Evolutionary conservation across 2,888 invertebrate species (phyloP).

Genomic region (Fragum whitleyi): DNA sequence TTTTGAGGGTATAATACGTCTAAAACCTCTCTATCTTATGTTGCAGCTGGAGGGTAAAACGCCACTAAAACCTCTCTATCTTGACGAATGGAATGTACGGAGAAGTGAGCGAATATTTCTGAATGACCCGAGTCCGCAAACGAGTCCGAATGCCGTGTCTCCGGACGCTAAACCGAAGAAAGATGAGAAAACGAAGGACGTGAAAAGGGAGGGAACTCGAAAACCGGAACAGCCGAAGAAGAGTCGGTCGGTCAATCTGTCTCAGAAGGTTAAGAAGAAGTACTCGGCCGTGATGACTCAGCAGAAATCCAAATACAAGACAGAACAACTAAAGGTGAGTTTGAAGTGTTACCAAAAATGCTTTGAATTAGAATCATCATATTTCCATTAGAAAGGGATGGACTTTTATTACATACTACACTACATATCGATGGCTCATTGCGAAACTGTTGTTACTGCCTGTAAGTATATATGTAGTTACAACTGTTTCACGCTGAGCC

Average conservation of each 20-base stretch:
- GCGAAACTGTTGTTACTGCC: no score
- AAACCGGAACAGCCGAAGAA: constrained; percentile 45
- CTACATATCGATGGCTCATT: no score
- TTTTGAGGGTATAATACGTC: no score
- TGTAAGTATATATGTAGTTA: no score
- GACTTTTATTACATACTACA: no score
- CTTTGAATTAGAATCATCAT: neutral
- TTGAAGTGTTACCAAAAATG: no score
- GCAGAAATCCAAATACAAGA: constrained; percentile 60
- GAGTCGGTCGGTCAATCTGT: constrained; percentile 66
- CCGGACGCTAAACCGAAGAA: constrained; percentile 18
- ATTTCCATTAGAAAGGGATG: no score
- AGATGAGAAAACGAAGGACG: constrained; percentile 31
- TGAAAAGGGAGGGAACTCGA: constrained; percentile 31
- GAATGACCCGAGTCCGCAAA: constrained; percentile 82
- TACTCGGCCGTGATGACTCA: constrained; percentile 70
- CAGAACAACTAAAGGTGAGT: constrained; percentile 57
- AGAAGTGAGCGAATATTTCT: constrained; percentile 85
- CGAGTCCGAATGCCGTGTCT: constrained; percentile 70
- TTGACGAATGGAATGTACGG: constrained; percentile 83
- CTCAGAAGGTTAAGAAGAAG: constrained; percentile 81
- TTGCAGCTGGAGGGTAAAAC: constrained; percentile 69
- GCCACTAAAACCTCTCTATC: constrained; percentile 75
- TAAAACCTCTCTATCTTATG: no score
- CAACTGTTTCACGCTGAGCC: no score